These are phyloP conservation scores for Oryctes rhinoceros DNA, from an alignment of 1,140 invertebrate genomes.

Conservation along the genomic window DNA sequence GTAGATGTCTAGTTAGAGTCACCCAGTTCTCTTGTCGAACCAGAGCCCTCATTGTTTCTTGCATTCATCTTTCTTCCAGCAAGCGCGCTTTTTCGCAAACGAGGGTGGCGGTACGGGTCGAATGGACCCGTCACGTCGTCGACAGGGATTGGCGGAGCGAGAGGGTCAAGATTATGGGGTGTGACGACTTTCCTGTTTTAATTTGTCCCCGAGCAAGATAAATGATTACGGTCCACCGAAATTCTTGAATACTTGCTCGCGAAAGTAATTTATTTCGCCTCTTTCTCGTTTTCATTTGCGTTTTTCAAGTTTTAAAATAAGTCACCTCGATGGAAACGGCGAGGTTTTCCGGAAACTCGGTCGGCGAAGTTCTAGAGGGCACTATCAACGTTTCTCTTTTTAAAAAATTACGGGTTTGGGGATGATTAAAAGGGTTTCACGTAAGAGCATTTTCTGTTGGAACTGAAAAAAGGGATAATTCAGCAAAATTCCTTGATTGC, in stretches of 20 bases:
- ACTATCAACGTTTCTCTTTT: neutral
- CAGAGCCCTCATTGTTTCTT: conserved; percentile 43
- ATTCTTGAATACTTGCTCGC: conserved; percentile 35
- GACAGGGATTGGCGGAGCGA: neutral
- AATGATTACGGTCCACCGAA: conserved; percentile 38
- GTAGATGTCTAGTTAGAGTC: conserved; percentile 44
- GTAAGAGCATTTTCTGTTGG: neutral
- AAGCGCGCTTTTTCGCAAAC: conserved; percentile 13
- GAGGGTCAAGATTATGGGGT: conserved; percentile 40
- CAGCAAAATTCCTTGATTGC: neutral
- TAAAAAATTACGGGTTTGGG: neutral
- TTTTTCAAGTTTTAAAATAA: conserved; percentile 34
- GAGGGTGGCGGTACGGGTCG: conserved; percentile 27
- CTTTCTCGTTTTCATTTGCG: conserved; percentile 32
- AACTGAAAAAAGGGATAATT: neutral
- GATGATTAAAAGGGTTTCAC: conserved; percentile 12
- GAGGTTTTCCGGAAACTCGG: neutral
- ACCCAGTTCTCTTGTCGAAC: conserved; percentile 43
- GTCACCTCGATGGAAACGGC: neutral
- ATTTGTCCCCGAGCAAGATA: conserved; percentile 39
- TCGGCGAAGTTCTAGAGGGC: neutral
- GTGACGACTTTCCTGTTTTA: conserved; percentile 42
- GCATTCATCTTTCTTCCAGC: conserved; percentile 40
- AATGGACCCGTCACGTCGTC: neutral
- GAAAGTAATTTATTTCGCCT: conserved; percentile 30